Percentiles rank a stretch among this genome's conserved stretches.
phyloP scores from a whole-genome alignment of 2,797 vertebrate species.

The Hoplostethus atlanticus region DNA sequence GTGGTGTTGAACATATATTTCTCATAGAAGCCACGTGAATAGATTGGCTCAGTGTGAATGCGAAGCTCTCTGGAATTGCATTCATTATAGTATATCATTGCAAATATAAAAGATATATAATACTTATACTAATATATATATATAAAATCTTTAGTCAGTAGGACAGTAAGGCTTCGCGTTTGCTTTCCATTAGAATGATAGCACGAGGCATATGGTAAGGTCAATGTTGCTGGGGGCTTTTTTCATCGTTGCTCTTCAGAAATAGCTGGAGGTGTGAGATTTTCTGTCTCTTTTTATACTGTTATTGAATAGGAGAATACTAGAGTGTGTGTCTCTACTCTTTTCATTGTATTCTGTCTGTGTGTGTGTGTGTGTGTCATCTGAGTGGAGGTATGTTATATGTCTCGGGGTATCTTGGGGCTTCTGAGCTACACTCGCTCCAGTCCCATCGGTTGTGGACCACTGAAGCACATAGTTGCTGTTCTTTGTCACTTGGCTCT shows the following conservation, averaged over 20 bases:
- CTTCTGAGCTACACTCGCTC: constrained; percentile 64
- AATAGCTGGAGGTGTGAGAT: not conserved
- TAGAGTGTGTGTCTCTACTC: too few relatives aligned
- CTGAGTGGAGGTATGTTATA: constrained; percentile 52
- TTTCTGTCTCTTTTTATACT: not conserved
- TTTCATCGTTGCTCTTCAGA: too few relatives aligned
- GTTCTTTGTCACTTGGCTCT: constrained; percentile 76
- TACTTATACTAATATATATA: too few relatives aligned
- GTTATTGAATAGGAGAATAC: not conserved
- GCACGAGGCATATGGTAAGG: too few relatives aligned
- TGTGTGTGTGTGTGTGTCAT: constrained; percentile 25
- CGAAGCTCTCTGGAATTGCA: not conserved
- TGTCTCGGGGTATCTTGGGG: constrained; percentile 61
- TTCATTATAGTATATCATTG: too few relatives aligned
- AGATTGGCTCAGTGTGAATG: too few relatives aligned
- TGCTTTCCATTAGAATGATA: too few relatives aligned
- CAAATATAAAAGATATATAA: too few relatives aligned
- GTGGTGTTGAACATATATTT: not conserved
- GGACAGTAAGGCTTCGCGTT: too few relatives aligned
- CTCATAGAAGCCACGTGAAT: not conserved
- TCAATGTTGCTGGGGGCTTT: too few relatives aligned
- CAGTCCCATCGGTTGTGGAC: constrained; percentile 77
- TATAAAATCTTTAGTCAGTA: too few relatives aligned
- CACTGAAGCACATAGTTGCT: constrained; percentile 85
- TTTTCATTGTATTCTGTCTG: not conserved